Evolutionary conservation across 2,113 vertebrate genomes (phyloP), one percentile per base, ranked within the genome.

Genomic region (Podarcis raffonei): DNA sequence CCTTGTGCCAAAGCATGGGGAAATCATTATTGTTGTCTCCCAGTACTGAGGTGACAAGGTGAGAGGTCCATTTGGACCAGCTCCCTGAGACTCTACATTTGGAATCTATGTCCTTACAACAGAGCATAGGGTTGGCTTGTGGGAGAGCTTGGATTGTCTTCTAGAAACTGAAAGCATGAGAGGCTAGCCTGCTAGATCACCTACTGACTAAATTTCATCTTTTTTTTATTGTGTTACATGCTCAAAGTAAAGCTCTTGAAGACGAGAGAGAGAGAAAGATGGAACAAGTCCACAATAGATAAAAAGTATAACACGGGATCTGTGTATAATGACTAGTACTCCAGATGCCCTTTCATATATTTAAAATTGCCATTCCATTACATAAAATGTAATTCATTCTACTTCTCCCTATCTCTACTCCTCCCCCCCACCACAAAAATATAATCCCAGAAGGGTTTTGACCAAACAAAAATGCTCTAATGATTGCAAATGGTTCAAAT

Each of bases 401-500:
- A 93, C 95, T 96, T 96, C 89, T 48, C 95, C 92, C 11, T 25
- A n/a, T 59, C 71, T 86, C 95, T 32, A 74, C 62, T 37, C 71
- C 72, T 83, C 62, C 81, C 65, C 65, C 62, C 39, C 77, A 20
- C 53, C 85, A 39, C 81, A 92, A 32, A 95, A 93, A 93, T 91
- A 95, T 92, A 95, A 95, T 95, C 94, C 96, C 96, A 90, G 74
- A 95, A 96, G 96, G 95, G 96, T 96, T 95, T 95, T 96, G 96
- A 96, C 97, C 97, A 97, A 97, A 97, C 95, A 97, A 94, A 95
- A 96, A 95, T 95, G 94, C 93, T 95, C 95, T 97, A 97, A 97
- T 97, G 96, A 97, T 96, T 95, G 96, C 96, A 97, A 97, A 97
- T 97, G 96, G 96, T 97, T 95, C 96, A 95, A 94, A 96, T 97